These are phyloP conservation scores for Scalopus aquaticus DNA, from an alignment of 2,113 vertebrate genomes.

Conservation along the genomic window DNA sequence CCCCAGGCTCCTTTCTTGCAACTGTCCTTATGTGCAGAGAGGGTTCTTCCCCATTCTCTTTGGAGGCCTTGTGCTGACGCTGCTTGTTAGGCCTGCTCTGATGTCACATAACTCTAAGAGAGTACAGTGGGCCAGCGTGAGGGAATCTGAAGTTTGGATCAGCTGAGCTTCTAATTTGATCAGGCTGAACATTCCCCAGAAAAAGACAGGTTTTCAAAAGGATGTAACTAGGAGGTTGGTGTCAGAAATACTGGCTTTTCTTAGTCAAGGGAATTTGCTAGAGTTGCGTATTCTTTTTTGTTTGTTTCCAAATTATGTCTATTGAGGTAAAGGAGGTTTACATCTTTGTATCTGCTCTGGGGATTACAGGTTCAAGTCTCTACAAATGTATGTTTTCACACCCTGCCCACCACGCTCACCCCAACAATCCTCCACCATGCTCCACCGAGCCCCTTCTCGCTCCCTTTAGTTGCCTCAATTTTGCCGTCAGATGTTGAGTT, in stretches of 20 bases:
- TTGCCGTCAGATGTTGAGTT: no score
- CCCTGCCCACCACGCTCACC: no score
- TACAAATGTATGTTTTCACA: no score
- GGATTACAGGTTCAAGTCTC: no score
- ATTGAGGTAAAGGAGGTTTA: no score
- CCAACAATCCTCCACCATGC: no score
- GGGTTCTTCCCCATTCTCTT: not conserved
- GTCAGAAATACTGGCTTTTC: not conserved
- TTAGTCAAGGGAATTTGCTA: not conserved
- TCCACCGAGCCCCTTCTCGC: no score
- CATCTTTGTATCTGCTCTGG: no score
- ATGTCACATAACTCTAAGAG: not conserved
- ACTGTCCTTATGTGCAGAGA: not conserved
- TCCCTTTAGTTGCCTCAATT: no score
- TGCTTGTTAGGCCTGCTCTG: not conserved
- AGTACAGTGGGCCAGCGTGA: not conserved
- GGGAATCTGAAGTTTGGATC: not conserved
- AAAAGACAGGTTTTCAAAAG: not conserved
- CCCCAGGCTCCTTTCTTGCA: not conserved
- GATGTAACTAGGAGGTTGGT: not conserved
- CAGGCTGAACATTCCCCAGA: not conserved
- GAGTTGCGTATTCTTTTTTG: not conserved
- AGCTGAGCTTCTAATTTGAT: not conserved
- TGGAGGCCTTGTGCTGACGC: not conserved
- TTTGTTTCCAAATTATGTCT: no score